Conservation (phyloP, 2,888 invertebrate genomes). For the Tupiocoris notatus region DNA sequence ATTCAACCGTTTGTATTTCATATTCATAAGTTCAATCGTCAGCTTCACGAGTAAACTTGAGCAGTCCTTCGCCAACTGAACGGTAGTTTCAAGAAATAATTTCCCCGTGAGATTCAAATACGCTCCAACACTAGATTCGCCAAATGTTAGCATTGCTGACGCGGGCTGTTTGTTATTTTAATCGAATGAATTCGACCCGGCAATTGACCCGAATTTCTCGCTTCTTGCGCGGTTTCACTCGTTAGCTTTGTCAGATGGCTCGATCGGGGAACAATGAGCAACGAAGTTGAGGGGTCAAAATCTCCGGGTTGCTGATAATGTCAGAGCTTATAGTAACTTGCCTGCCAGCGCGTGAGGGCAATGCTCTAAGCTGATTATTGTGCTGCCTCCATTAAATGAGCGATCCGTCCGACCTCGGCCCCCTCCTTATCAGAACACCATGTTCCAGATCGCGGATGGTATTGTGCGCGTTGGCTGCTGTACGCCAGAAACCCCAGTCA, state of each 20-base stretch:
- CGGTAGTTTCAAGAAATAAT: too few relatives aligned
- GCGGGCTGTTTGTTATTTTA: too few relatives aligned
- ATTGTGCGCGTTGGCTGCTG: neutral
- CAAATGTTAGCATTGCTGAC: too few relatives aligned
- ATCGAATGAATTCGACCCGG: too few relatives aligned
- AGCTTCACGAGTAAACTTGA: too few relatives aligned
- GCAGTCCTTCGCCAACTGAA: too few relatives aligned
- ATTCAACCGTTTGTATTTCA: too few relatives aligned
- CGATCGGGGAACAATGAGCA: neutral
- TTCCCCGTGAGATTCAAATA: too few relatives aligned
- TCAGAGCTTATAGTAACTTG: slow-evolving; percentile 26
- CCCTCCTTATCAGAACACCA: neutral
- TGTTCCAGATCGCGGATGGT: neutral
- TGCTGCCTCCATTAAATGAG: slow-evolving; percentile 31
- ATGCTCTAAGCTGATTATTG: slow-evolving; percentile 34
- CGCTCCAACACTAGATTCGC: too few relatives aligned
- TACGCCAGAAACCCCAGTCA: slow-evolving; percentile 16
- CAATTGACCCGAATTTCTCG: neutral
- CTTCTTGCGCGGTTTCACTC: neutral
- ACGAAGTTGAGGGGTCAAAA: slow-evolving; percentile 8
- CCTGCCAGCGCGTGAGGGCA: slow-evolving; percentile 24
- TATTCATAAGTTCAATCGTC: too few relatives aligned
- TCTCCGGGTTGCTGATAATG: slow-evolving; percentile 19
- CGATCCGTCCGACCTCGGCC: slow-evolving; percentile 7
- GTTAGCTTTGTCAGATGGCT: neutral